Evolutionary conservation across 2,888 invertebrate species (phyloP), one percentile per base, ranked within the genome.

Genomic region (Nasonovia ribisnigri): DNA sequence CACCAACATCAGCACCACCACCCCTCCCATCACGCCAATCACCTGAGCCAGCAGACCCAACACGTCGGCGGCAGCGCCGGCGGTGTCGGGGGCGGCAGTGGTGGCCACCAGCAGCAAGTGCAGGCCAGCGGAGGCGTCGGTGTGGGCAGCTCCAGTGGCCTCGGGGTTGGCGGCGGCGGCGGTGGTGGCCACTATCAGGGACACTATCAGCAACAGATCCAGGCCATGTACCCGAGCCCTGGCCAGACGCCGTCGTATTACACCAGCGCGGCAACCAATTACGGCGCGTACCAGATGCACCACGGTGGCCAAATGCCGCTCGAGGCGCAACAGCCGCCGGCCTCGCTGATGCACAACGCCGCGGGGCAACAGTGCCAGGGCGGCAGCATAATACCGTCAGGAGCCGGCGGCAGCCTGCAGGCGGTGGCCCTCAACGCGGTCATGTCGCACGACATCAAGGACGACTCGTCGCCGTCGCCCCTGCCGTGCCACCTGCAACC

Each of bases 91-190:
- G 46, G 46, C 11, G 88, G 77, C 20, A 29, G 90, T 24, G 43
- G 95, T 97, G 96, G 95, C 43, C 90, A 91, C 54, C 77, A 92
- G 67, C 77, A 92, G 67, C 90, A 67, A 92, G 91, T 89, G 20
- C 77, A 77, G 94, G n/a, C 96, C 97, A 92, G 97, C 97, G 95
- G 97, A 97, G 95, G 97, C 97, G 95, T 97, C 29, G 54, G 54
- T 6, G 88, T 29, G 3, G 97, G 95, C 97, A 96, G 95, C 97
- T 36, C 77, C 6, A 36, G 95, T 97, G 96, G 95, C 13, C 89
- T 88, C 26, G 95, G 97, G 97, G 95, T 97, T 96, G 43, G 95
- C 97, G 96, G 95, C 97, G 96, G 95, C 97, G 97, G 95, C 97
- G 96, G 97, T 96, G 94, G 97, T 95, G 43, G 91, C n/a, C 91